phyloP scores from a whole-genome alignment of 2,888 invertebrate genomes.

The Neoscelio sp. region DNA sequence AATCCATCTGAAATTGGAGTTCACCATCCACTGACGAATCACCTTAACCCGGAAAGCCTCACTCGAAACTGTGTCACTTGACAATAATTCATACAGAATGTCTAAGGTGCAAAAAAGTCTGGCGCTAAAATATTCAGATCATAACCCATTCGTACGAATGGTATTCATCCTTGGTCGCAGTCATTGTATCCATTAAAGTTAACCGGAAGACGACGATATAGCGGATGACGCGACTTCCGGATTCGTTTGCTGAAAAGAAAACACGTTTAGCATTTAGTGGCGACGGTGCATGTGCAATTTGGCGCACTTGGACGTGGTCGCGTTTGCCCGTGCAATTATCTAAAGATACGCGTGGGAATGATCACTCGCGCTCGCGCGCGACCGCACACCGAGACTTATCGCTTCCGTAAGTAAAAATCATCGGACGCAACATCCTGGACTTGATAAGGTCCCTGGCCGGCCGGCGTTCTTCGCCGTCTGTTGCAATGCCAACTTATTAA shows the following conservation, averaged over 20 bases:
- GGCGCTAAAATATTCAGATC: constrained; percentile 44
- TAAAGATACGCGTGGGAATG: constrained; percentile 62
- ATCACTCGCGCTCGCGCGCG: constrained; percentile 36
- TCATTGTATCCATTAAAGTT: constrained; percentile 62
- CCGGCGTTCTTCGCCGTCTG: constrained; percentile 15
- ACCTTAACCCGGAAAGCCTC: no score
- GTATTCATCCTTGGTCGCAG: constrained; percentile 52
- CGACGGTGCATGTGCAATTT: constrained; percentile 42
- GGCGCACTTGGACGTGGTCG: constrained; percentile 52
- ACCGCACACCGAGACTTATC: constrained; percentile 61
- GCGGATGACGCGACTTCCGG: constrained; percentile 67
- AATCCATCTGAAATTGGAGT: no score
- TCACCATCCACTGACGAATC: no score
- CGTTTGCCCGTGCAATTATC: constrained; percentile 57
- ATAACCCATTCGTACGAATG: constrained; percentile 40
- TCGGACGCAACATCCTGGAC: constrained; percentile 61
- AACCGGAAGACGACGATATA: constrained; percentile 61
- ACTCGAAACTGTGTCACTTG: neutral
- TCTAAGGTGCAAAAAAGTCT: constrained; percentile 4
- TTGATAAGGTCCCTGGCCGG: constrained; percentile 40
- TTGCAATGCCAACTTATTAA: constrained; percentile 17
- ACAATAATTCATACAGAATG: constrained; percentile 1
- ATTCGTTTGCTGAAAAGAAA: constrained; percentile 54
- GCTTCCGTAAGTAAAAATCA: constrained; percentile 59
- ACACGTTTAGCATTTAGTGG: constrained; percentile 6